A percentile compares a stretch with the other conserved stretches of the same genome.
These are phyloP conservation scores for Dendroctonus valens DNA, from an alignment of 1,140 invertebrate species.

Conservation along the genomic window DNA sequence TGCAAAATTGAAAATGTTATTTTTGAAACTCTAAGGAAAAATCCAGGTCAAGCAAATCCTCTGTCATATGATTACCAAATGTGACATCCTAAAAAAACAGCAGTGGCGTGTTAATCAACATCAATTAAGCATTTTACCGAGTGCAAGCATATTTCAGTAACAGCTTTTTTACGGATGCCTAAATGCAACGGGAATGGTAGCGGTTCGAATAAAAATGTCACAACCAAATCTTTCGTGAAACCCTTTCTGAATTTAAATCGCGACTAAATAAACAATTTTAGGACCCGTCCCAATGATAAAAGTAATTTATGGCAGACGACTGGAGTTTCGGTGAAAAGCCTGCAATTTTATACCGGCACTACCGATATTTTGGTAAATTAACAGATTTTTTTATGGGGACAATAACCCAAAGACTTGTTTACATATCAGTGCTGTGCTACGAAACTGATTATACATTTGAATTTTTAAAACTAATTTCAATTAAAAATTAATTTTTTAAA, in stretches of 20 bases:
- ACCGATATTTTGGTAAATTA: not conserved
- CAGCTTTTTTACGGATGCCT: constrained; percentile 10
- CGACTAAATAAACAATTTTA: constrained; percentile 25
- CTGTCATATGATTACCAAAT: not conserved
- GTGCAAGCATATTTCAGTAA: constrained; percentile 9
- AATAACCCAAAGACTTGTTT: not conserved
- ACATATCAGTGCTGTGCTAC: no score
- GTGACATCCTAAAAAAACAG: constrained; percentile 1
- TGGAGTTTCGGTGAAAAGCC: constrained; percentile 14
- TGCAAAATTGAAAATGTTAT: not conserved
- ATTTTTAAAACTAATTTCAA: not conserved
- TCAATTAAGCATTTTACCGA: constrained; percentile 7
- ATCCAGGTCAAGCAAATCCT: not conserved
- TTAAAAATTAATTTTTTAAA: not conserved
- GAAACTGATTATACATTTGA: no score
- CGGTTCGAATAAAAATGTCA: constrained; percentile 8
- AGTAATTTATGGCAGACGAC: constrained; percentile 16
- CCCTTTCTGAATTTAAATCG: constrained; percentile 26
- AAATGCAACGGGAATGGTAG: constrained; percentile 6
- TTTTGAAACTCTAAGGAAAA: not conserved
- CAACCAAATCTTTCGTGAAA: constrained; percentile 7
- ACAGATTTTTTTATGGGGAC: constrained; percentile 2
- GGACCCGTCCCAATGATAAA: constrained; percentile 16
- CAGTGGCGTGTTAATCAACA: constrained; percentile 13
- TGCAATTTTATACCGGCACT: constrained; percentile 3